These are phyloP conservation scores for Aleiodes testaceus DNA, from an alignment of 2,888 invertebrate species.

Conservation along the genomic window DNA sequence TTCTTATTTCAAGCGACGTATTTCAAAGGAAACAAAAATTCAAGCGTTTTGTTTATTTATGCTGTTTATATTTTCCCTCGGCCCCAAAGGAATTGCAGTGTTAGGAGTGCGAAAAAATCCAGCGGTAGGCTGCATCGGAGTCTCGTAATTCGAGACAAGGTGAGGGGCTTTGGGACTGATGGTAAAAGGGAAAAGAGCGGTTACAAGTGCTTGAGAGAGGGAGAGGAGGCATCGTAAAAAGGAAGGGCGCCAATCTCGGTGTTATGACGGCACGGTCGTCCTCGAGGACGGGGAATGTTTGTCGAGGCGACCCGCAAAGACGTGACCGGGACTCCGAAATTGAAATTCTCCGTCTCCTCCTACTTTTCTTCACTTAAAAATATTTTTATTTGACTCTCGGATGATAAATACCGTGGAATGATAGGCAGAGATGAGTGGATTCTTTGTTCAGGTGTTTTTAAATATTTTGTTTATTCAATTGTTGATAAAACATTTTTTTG, in stretches of 20 bases:
- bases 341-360: constrained; percentile 6
- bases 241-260: constrained; percentile 47
- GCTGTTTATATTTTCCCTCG: constrained; percentile 1
- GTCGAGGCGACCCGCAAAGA: constrained; percentile 34
- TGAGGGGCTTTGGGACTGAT: constrained; percentile 9
- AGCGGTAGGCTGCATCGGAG: constrained; percentile 2
- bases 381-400: not conserved
- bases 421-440: too few species aligned
- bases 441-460: too few species aligned
- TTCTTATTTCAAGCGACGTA: constrained; percentile 12
- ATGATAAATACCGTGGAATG: not conserved
- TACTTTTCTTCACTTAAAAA: constrained; percentile 1
- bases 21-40: constrained; percentile 15
- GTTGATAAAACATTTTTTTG: too few species aligned
- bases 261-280: constrained; percentile 45
- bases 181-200: constrained; percentile 20
- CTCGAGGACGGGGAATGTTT: constrained; percentile 39
- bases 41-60: constrained; percentile 17
- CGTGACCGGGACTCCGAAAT: constrained; percentile 34
- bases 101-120: constrained; percentile 22
- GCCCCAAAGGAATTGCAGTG: constrained; percentile 4
- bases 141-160: constrained; percentile 21
- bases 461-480: too few species aligned
- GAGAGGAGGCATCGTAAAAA: constrained; percentile 30
- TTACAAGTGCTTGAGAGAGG: constrained; percentile 14